phyloP scores from a whole-genome alignment of 2,797 vertebrate species.

The Coreius guichenoti region DNA sequence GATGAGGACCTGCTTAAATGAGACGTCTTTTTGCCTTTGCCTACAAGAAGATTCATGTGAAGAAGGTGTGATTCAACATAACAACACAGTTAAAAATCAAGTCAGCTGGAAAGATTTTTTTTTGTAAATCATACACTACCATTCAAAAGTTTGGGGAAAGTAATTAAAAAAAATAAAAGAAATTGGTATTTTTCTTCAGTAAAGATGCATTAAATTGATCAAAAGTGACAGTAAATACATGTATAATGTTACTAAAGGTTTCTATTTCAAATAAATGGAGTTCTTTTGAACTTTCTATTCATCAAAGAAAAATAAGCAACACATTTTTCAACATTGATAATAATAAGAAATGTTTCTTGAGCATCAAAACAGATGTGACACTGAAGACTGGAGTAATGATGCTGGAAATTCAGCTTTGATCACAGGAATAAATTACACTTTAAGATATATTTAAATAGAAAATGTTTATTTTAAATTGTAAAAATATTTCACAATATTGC shows the following conservation, averaged over 20 bases:
- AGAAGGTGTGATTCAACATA: constrained; percentile 61
- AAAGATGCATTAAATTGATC: not conserved
- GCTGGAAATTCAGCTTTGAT: not conserved
- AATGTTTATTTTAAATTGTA: not conserved
- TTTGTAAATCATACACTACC: not conserved
- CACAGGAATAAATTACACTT: too few species aligned
- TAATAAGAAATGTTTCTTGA: not conserved
- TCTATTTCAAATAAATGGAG: not conserved
- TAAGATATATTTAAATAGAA: not conserved
- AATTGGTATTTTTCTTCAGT: not conserved
- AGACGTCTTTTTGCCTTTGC: constrained; percentile 81
- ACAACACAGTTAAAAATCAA: not conserved
- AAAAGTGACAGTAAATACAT: not conserved
- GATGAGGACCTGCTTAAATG: constrained; percentile 80
- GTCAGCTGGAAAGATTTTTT: not conserved
- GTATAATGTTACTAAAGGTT: not conserved
- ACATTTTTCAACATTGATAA: not conserved
- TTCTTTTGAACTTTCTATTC: not conserved
- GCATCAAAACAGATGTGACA: not conserved
- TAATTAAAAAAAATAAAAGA: too few species aligned
- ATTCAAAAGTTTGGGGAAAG: not conserved
- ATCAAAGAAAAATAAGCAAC: not conserved
- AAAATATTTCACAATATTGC: constrained; percentile 2
- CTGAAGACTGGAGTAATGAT: not conserved
- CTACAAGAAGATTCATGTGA: constrained; percentile 80